phyloP scores from a whole-genome alignment of 2,888 invertebrate genomes.

The Seira musarum region DNA sequence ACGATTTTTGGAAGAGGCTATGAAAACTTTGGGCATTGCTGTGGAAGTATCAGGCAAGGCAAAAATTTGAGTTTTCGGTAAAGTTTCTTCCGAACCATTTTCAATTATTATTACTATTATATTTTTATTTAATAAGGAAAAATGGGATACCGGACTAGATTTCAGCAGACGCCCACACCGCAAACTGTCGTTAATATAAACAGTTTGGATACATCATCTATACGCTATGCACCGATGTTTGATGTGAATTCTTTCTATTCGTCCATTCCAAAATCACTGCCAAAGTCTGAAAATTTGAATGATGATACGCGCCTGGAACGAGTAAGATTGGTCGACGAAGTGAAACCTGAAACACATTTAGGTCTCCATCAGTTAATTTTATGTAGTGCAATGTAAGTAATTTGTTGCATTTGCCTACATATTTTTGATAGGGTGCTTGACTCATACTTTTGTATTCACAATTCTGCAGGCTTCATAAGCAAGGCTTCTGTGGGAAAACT shows the following conservation, averaged over 20 bases:
- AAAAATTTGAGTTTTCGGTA: not conserved
- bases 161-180: slow-evolving; percentile 18
- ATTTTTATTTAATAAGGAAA: not conserved
- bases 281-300: not conserved
- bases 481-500: not conserved
- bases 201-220: not conserved
- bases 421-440: not conserved
- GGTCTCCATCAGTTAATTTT: slow-evolving; percentile 19
- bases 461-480: slow-evolving; percentile 11
- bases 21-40: slow-evolving; percentile 78
- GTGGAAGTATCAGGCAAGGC: slow-evolving; percentile 80
- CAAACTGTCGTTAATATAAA: not conserved
- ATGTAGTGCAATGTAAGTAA: slow-evolving; percentile 12
- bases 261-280: not conserved
- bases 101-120: not conserved
- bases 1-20: slow-evolving; percentile 79
- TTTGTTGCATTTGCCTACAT: not conserved
- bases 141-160: slow-evolving; percentile 22
- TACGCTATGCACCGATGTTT: not conserved
- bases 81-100: not conserved
- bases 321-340: slow-evolving; percentile 8
- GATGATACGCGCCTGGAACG: slow-evolving; percentile 32
- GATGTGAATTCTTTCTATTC: not conserved
- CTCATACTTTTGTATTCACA: not conserved
- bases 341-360: not conserved